These are phyloP conservation scores for Pemphigus obesinymphae DNA, from an alignment of 1,140 invertebrate genomes.

Conservation along the genomic window DNA sequence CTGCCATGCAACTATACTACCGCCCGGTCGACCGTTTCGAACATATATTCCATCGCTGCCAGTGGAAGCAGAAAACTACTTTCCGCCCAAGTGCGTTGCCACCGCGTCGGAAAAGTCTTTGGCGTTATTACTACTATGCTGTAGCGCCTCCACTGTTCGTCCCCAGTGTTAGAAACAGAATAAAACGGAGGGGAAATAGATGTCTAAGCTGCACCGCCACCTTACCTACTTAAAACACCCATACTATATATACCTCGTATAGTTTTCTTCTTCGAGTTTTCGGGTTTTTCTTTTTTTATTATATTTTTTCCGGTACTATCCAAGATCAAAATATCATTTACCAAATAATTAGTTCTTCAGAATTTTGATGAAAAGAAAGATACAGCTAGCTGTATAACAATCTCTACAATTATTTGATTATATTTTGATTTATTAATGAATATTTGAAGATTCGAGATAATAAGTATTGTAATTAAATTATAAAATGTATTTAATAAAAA, in stretches of 20 bases:
- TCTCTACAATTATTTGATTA: no score
- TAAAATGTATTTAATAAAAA: no score
- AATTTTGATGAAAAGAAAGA: no score
- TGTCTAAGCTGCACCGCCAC: not conserved
- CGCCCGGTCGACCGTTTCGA: conserved; percentile 22
- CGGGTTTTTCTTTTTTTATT: not conserved
- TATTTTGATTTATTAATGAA: no score
- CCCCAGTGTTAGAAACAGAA: not conserved
- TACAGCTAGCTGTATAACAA: no score
- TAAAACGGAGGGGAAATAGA: not conserved
- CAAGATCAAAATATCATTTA: no score
- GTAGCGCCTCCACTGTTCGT: not conserved
- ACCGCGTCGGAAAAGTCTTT: not conserved
- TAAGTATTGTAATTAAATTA: no score
- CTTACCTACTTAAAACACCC: not conserved
- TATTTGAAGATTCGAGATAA: no score
- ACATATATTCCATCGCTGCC: not conserved
- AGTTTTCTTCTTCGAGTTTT: not conserved
- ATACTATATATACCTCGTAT: not conserved
- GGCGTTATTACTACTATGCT: not conserved
- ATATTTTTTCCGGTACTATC: no score
- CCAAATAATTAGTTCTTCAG: no score
- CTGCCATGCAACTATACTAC: no score
- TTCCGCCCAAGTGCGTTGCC: conserved; percentile 10
- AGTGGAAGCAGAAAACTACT: conserved; percentile 7